Evolutionary conservation across 2,797 vertebrate genomes (phyloP).

Genomic region (Passerculus sandwichensis): DNA sequence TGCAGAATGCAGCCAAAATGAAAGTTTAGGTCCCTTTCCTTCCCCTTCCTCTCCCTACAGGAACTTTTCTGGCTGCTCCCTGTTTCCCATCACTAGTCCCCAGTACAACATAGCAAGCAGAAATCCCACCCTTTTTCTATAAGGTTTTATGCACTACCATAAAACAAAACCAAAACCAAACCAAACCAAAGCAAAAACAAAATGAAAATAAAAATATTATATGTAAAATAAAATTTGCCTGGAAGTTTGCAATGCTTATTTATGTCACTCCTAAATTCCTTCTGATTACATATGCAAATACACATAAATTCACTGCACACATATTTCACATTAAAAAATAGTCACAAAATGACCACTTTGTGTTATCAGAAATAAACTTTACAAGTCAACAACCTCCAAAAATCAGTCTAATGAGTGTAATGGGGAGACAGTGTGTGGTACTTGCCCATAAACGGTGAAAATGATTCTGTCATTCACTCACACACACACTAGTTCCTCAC

Average conservation of each 20-base stretch:
- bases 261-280: background rate
- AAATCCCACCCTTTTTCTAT: background rate
- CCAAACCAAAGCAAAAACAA: background rate
- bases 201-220: background rate
- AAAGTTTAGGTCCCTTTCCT: constrained; percentile 31
- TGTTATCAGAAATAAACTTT: background rate
- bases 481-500: background rate
- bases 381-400: background rate
- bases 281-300: background rate
- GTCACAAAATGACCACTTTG: background rate
- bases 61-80: background rate
- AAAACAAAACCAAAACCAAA: background rate
- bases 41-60: background rate
- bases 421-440: background rate
- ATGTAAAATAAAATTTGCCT: background rate
- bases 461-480: background rate
- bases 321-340: background rate
- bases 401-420: background rate
- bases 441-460: background rate
- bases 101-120: background rate
- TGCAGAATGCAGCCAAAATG: constrained; percentile 38
- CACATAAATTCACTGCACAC: background rate
- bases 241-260: background rate
- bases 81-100: background rate
- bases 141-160: background rate